Percentiles rank a stretch among this genome's conserved stretches.
Evolutionary conservation across 2,888 invertebrate species (phyloP).

Genomic region (Seladonia tumulorum): DNA sequence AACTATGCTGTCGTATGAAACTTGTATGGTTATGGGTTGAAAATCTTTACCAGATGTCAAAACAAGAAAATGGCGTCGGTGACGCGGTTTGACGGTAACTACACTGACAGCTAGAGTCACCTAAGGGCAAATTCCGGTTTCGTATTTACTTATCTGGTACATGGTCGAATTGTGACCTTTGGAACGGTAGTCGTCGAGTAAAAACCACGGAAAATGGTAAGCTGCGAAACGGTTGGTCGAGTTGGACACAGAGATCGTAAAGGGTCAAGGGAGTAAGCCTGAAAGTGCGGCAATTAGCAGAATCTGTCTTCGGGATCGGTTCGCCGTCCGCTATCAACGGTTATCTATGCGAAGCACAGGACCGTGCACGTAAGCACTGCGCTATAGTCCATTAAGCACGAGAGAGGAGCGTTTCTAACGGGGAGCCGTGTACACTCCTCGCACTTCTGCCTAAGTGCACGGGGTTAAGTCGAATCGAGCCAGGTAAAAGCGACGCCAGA

Average conservation of each 20-base stretch:
- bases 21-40: too few relatives aligned
- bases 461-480: conserved; percentile 17
- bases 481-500: conserved; percentile 57
- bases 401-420: conserved; percentile 34
- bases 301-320: conserved; percentile 49
- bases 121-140: too few relatives aligned
- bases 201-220: not conserved
- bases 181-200: not conserved
- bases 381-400: conserved; percentile 30
- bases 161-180: not conserved
- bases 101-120: too few relatives aligned
- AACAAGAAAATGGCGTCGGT: too few relatives aligned
- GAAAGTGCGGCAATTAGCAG: conserved; percentile 52
- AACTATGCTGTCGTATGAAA: too few relatives aligned
- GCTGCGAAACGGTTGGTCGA: not conserved
- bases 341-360: conserved; percentile 39
- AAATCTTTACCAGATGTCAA: too few relatives aligned
- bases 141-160: too few relatives aligned
- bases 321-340: conserved; percentile 24
- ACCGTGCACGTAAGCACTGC: conserved; percentile 27
- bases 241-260: not conserved
- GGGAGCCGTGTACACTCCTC: not conserved
- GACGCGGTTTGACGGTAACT: too few relatives aligned
- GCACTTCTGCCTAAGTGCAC: conserved; percentile 30
- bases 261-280: conserved; percentile 27